Evolutionary conservation across 2,113 vertebrate species (phyloP).

Genomic region (Notiomystis cincta): DNA sequence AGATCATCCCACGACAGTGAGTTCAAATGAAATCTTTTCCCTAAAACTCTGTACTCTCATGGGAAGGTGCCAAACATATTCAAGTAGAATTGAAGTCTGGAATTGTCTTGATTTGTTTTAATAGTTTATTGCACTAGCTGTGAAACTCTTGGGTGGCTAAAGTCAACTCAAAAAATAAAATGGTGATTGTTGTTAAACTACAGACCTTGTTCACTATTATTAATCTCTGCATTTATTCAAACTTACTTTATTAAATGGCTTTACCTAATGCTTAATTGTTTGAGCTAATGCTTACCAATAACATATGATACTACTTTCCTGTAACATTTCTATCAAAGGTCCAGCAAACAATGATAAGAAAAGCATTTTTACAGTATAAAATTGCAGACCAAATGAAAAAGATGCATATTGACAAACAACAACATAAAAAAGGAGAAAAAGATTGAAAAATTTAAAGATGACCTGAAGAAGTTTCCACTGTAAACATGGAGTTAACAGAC

Average conservation of each 20-base stretch:
- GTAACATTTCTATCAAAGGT: background rate
- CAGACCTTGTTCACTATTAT: background rate
- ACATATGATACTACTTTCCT: background rate
- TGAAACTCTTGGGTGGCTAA: background rate
- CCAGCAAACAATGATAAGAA: background rate
- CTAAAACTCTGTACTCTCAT: background rate
- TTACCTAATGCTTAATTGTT: background rate
- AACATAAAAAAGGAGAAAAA: background rate
- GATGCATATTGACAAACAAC: fast-evolving
- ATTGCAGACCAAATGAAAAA: background rate
- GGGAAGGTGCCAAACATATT: background rate
- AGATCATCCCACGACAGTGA: too few relatives aligned
- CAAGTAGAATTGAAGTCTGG: background rate
- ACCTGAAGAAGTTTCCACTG: background rate
- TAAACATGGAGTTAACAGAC: background rate
- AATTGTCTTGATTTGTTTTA: background rate
- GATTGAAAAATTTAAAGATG: fast-evolving
- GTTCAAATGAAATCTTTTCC: background rate
- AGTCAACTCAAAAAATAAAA: background rate
- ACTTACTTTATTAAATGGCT: background rate
- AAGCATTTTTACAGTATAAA: background rate
- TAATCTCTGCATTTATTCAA: background rate
- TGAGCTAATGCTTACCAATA: background rate
- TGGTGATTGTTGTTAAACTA: background rate
- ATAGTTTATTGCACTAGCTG: background rate